Evolutionary conservation across 2,113 vertebrate genomes (phyloP).

Genomic region (Urocolius indicus): DNA sequence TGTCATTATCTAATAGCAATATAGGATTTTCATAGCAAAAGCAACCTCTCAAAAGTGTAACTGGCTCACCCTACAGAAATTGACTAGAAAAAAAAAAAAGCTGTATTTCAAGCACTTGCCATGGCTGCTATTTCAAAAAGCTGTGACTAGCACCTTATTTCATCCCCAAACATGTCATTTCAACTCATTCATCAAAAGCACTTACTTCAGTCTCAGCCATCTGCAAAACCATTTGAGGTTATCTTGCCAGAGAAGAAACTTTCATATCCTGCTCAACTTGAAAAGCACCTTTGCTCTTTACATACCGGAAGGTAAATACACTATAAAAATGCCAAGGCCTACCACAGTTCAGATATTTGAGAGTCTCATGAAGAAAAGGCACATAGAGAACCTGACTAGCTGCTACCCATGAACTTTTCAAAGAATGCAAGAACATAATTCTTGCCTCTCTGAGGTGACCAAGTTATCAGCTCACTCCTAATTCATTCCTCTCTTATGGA

Average conservation of each 20-base stretch:
- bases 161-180: conserved; percentile 24
- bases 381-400: neutral
- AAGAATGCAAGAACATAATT: conserved; percentile 56
- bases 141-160: conserved; percentile 15
- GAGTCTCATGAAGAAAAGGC: conserved; percentile 36
- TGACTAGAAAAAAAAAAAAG: neutral
- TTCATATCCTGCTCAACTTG: conserved; percentile 41
- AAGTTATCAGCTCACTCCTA: conserved; percentile 16
- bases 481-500: neutral
- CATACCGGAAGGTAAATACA: conserved; percentile 32
- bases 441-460: conserved; percentile 31
- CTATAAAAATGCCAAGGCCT: conserved; percentile 52
- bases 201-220: conserved; percentile 34
- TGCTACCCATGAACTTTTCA: conserved; percentile 35
- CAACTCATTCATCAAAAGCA: conserved; percentile 46
- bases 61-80: neutral
- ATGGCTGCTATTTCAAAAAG: neutral
- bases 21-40: neutral
- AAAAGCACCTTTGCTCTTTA: conserved; percentile 57
- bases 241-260: conserved; percentile 44
- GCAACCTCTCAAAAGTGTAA: neutral
- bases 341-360: conserved; percentile 43
- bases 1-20: neutral
- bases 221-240: conserved; percentile 40
- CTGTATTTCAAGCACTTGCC: neutral